Base-by-base conservation (phyloP, 2,797 vertebrate genomes). In the Cetoscarus ocellatus region DNA sequence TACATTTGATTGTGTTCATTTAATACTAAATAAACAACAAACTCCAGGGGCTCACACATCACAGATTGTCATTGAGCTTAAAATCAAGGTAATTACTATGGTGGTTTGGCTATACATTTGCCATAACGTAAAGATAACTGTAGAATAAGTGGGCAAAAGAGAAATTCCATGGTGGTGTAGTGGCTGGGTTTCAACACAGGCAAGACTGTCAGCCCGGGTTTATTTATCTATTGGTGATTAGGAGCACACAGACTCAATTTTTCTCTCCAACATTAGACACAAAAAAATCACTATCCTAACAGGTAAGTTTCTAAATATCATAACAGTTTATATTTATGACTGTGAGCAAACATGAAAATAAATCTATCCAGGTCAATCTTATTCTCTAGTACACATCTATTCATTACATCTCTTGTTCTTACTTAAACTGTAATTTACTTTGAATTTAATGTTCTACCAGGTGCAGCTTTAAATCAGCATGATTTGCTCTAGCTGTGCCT, bases 1-100 rank as follows among this genome's bases (percentile, higher is more conserved):
- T 62, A 36, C n/a, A 39, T 55, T 35, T 3, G 3, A 53, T 17
- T 64, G 5, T 34, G n/a, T 42, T 58, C 18, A 13, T 42, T 17
- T 42, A 15, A 66, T 38, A 35, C 39, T 17, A 27, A n/a, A 42
- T 47, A 40, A 53, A 10, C 52, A 10, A 15, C 36, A 9, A 10
- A 73, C 62, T 59, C 1, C 34, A 56, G 36, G 39, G 14, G 49
- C 67, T 78, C 19, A 61, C 18, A 56, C 36, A 36, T 57, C 9
- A 35, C 59, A 71, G 79, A 87, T 82, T 82, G 70, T 82, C 75
- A 19, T 77, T 47, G 50, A 62, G 44, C 70, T 43, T 52, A 78
- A 78, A 70, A 67, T 58, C 8, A 59, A 40, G n/a, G 42, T 27
- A 6, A 55, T 39, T 53, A 8, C 48, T 67, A 67, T 12, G 35